A percentile compares a stretch with the other conserved stretches of the same genome.
phyloP scores from a whole-genome alignment of 2,797 vertebrate species.

The Sphaeramia orbicularis region DNA sequence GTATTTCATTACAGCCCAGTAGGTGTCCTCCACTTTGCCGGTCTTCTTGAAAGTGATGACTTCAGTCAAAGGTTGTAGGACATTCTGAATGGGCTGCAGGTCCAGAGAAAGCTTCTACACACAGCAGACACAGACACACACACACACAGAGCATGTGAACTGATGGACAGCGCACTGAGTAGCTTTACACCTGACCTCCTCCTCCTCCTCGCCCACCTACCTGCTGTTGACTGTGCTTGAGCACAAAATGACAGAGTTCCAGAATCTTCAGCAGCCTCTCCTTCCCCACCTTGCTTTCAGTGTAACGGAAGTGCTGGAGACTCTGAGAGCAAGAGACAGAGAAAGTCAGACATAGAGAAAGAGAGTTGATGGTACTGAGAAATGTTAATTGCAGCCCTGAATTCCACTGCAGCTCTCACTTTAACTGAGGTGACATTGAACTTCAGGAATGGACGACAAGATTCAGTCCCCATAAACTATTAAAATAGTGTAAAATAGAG shows the following conservation, averaged over 20 bases:
- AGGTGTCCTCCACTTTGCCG: conserved; percentile 86
- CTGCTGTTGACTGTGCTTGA: conserved; percentile 83
- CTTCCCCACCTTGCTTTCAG: conserved; percentile 83
- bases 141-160: background rate
- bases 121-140: background rate
- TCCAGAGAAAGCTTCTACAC: conserved; percentile 86
- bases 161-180: background rate
- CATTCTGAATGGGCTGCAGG: conserved; percentile 74
- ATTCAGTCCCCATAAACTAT: too few species aligned
- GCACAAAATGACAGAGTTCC: conserved; percentile 86
- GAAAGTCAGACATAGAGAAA: background rate
- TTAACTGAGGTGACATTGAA: too few species aligned
- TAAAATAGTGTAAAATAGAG: too few species aligned
- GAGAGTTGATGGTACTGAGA: too few species aligned
- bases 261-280: conserved; percentile 87
- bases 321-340: conserved; percentile 53
- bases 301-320: conserved; percentile 53
- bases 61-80: conserved; percentile 77
- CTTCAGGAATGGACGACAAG: too few species aligned
- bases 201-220: conserved; percentile 62
- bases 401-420: too few species aligned
- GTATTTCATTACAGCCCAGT: conserved; percentile 92
- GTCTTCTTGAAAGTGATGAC: conserved; percentile 78
- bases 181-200: too few species aligned
- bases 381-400: too few species aligned